Conservation (phyloP, 2,113 vertebrate genomes). For the Nothocercus nigrocapillus region DNA sequence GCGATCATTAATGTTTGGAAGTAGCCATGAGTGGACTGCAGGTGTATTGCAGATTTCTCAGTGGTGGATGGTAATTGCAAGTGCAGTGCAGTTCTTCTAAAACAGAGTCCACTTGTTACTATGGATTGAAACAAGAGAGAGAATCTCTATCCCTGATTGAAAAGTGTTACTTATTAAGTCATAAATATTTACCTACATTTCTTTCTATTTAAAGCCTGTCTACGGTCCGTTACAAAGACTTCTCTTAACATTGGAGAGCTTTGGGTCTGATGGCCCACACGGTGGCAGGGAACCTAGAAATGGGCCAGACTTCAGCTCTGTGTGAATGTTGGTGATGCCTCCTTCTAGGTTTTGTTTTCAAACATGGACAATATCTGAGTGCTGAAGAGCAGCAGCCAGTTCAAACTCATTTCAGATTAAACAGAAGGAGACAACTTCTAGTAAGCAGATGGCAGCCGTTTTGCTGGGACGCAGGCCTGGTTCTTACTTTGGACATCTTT, state of each 20-base stretch:
- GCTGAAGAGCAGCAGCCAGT: not conserved
- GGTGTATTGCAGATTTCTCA: not conserved
- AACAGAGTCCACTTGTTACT: not conserved
- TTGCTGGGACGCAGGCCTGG: not conserved
- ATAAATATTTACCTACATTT: not conserved
- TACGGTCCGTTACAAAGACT: not conserved
- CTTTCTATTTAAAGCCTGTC: not conserved
- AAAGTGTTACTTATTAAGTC: not conserved
- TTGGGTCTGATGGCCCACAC: not conserved
- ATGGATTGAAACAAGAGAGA: not conserved
- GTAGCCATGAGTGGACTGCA: not conserved
- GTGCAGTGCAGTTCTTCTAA: not conserved
- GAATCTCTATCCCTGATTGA: not conserved
- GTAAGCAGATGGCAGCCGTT: not conserved
- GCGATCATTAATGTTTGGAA: not conserved
- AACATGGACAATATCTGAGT: not conserved
- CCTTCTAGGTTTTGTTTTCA: not conserved
- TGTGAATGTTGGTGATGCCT: not conserved
- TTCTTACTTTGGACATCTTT: not conserved
- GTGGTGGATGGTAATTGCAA: not conserved
- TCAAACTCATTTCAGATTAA: not conserved
- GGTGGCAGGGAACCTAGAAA: not conserved
- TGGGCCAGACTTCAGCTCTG: not conserved
- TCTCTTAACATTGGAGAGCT: not conserved
- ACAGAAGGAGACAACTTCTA: not conserved